These are phyloP conservation scores for Zygogramma bicolorata DNA, from an alignment of 2,888 invertebrate species.

Conservation along the genomic window DNA sequence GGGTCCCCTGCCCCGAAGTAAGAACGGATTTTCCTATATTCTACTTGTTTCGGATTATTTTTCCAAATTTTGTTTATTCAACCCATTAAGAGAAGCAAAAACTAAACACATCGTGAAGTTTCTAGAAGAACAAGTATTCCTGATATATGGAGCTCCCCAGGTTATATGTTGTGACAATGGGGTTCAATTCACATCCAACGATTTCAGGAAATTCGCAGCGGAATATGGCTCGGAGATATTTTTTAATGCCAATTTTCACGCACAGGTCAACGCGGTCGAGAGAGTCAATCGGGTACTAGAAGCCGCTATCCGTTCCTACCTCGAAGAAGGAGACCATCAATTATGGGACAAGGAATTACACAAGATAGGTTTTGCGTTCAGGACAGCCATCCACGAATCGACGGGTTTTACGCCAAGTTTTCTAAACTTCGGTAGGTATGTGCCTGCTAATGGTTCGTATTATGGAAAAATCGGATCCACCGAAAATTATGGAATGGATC, in stretches of 20 bases:
- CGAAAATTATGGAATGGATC: too few relatives aligned
- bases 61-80: conserved; percentile 29
- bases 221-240: not conserved
- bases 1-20: conserved; percentile 41
- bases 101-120: conserved; percentile 21
- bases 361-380: not conserved
- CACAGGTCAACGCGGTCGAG: not conserved
- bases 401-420: not conserved
- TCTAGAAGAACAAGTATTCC: conserved; percentile 29
- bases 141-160: conserved; percentile 37
- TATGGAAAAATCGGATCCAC: not conserved
- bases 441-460: not conserved
- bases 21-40: conserved; percentile 28
- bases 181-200: conserved; percentile 25
- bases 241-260: not conserved
- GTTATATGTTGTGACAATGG: conserved; percentile 42
- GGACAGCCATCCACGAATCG: conserved; percentile 4
- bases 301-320: too few relatives aligned
- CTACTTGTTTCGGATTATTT: conserved; percentile 36
- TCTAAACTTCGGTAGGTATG: not conserved
- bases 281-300: too few relatives aligned
- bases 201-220: not conserved
- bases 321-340: not conserved
- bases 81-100: conserved; percentile 25
- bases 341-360: not conserved